Evolutionary conservation across 2,113 vertebrate genomes (phyloP), one percentile per base, ranked within the genome.

Genomic region (Clarias gariepinus): DNA sequence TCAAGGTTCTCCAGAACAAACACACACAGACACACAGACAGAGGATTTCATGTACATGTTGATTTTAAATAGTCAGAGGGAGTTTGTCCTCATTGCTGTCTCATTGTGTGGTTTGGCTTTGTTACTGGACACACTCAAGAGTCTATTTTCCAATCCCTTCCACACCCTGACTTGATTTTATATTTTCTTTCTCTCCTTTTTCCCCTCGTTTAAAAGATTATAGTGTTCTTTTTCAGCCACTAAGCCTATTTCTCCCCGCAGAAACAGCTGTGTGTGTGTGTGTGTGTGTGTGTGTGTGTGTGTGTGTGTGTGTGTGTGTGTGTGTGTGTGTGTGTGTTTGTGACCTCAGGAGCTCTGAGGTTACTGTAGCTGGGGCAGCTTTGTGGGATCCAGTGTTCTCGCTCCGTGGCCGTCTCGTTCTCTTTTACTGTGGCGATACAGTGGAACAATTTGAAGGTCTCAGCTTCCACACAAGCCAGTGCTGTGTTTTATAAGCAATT

Each of bases 401-500:
- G 33, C 86, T 82, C 11, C 53, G 28, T 25, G 68, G 80, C 60
- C 41, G 13, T 10, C 25, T 66, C 69, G 36, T 82, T 73, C 36
- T 81, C 7, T 84, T 77, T 83, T 53, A 57, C 73, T 66, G 76
- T 88, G 82, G 81, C 21, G 11, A 83, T 79, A 47, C 60, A 69
- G 69, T 77, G 58, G 61, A 77, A 85, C 71, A 71, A 69, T 82
- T 16, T 82, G 79, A 36, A 82, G 79, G 36, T 63, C 33, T 66
- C 52, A 1, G 28, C 71, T 78, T 41, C 79, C 61, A 68, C 64
- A 88, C 12, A 55, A 78, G 81, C 81, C 87, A 61, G 71, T 23
- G 83, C 53, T 82, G 84, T 52, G 84, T 81, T 83, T 88, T 88
- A 83, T 36, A 83, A 86, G 61, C 81, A 83, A 83, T 86, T 78